Evolutionary conservation across 2,797 vertebrate species (phyloP).

Genomic region (Crenichthys baileyi): DNA sequence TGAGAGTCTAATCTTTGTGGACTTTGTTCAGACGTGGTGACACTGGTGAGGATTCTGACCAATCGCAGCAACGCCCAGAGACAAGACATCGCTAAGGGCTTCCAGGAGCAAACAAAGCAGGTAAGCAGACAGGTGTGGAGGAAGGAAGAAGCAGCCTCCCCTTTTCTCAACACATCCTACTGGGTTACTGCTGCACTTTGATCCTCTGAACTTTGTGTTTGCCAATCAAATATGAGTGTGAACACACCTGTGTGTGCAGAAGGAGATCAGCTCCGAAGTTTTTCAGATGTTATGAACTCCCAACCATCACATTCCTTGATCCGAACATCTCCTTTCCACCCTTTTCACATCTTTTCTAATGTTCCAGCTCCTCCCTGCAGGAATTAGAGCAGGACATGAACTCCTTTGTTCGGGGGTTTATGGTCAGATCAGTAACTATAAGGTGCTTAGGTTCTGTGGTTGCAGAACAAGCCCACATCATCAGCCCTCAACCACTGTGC

Average conservation of each 20-base stretch:
- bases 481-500: too few species aligned
- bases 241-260: constrained; percentile 61
- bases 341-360: too few species aligned
- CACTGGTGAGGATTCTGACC: constrained; percentile 73
- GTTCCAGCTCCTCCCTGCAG: too few species aligned
- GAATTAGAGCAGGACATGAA: too few species aligned
- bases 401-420: too few species aligned
- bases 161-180: not conserved
- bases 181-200: not conserved
- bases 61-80: constrained; percentile 77
- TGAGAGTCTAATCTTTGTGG: not conserved
- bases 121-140: constrained; percentile 36
- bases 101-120: constrained; percentile 55
- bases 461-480: too few species aligned
- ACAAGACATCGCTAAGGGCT: constrained; percentile 61
- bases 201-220: constrained; percentile 46
- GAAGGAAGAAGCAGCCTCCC: not conserved
- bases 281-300: not conserved
- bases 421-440: too few species aligned
- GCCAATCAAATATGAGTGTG: constrained; percentile 45
- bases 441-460: too few species aligned
- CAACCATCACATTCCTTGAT: too few species aligned
- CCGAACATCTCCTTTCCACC: too few species aligned
- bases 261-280: not conserved
- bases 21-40: constrained; percentile 55